Evolutionary conservation across 2,113 vertebrate species (phyloP).

Genomic region (Galeopterus variegatus): DNA sequence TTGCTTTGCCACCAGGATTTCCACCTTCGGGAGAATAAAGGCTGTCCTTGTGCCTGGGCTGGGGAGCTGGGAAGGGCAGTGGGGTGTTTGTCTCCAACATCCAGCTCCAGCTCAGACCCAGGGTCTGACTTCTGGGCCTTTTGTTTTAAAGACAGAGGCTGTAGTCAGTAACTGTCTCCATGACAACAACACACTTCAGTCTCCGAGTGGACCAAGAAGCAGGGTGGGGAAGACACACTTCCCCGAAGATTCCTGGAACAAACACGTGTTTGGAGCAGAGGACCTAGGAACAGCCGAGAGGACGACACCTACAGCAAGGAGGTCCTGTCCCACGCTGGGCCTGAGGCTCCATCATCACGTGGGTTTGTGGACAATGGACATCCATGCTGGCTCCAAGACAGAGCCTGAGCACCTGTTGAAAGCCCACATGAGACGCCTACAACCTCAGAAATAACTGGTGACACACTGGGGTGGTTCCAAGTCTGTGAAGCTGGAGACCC

Average conservation of each 20-base stretch:
- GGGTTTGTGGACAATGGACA: background rate
- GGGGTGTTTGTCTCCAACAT: background rate
- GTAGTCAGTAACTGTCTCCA: conserved; percentile 52
- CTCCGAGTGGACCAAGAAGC: background rate
- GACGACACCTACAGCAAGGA: background rate
- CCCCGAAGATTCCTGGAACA: background rate
- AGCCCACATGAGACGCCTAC: background rate
- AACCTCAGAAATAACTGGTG: background rate
- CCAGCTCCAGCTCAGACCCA: background rate
- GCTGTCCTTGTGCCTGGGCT: rapidly evolving
- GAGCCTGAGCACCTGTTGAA: background rate
- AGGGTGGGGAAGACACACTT: background rate
- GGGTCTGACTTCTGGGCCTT: background rate
- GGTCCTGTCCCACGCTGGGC: rapidly evolving
- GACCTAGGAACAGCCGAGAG: background rate
- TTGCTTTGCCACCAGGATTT: background rate
- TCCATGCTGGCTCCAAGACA: background rate
- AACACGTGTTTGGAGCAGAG: background rate
- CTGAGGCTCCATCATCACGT: rapidly evolving
- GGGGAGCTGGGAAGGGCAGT: rapidly evolving
- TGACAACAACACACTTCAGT: background rate
- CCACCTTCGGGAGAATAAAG: background rate
- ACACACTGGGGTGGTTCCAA: too few species aligned
- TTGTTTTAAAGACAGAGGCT: conserved; percentile 64
- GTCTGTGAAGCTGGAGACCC: background rate